Conservation (phyloP, 2,888 invertebrate species). For the Pterostichus niger region DNA sequence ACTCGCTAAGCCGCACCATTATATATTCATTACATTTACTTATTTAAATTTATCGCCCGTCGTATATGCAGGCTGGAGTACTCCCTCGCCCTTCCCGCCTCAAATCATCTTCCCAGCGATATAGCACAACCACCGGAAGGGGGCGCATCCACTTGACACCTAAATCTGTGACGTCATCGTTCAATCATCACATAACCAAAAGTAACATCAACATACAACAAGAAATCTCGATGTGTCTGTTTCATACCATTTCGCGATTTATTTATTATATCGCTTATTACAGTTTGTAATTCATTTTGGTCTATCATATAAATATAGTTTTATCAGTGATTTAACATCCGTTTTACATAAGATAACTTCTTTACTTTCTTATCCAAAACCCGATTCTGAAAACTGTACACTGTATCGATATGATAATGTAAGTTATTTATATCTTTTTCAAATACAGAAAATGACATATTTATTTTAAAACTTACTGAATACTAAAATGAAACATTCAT, state of each 20-base stretch:
- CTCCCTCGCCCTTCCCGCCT: not conserved
- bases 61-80: conserved; percentile 44
- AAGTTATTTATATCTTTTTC: conserved; percentile 44
- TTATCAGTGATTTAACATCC: conserved; percentile 63
- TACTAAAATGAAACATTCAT: too few species aligned
- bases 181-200: too few species aligned
- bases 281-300: conserved; percentile 5
- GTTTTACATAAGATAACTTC: conserved; percentile 55
- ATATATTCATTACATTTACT: conserved; percentile 60
- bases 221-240: not conserved
- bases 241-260: conserved; percentile 19
- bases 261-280: conserved; percentile 38
- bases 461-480: conserved; percentile 14
- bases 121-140: conserved; percentile 43
- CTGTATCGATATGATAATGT: conserved; percentile 54
- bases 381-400: conserved; percentile 53
- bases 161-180: conserved; percentile 39
- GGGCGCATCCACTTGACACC: conserved; percentile 51
- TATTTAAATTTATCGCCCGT: conserved; percentile 64
- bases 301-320: conserved; percentile 43
- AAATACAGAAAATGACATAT: conserved; percentile 42
- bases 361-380: conserved; percentile 54
- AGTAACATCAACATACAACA: too few species aligned
- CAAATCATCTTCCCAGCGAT: conserved; percentile 5
- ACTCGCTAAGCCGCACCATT: conserved; percentile 41